A percentile compares a stretch with the other conserved stretches of the same genome.
Evolutionary conservation across 64 coral and sea anemone species (phyloP).

Genomic region (Dendronephthya gigantea): DNA sequence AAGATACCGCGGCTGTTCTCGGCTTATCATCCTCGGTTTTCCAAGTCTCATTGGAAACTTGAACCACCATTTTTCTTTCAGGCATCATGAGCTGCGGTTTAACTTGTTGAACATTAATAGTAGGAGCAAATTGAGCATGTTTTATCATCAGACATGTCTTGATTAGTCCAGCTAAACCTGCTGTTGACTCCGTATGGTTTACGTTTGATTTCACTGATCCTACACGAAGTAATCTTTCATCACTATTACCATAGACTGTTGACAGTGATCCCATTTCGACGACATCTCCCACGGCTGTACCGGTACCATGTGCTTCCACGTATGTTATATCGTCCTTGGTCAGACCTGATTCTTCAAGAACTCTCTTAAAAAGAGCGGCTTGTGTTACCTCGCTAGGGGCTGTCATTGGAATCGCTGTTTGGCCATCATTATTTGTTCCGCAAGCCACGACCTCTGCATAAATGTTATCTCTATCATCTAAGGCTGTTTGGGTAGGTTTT

Average conservation of each 20-base stretch:
- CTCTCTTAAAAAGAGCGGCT: conserved; percentile 35
- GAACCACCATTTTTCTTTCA: conserved; percentile 38
- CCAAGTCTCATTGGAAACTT: conserved; percentile 35
- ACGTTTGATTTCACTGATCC: conserved; percentile 77
- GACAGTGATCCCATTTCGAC: conserved; percentile 54
- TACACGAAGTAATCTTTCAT: conserved; percentile 4
- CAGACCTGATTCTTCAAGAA: conserved; percentile 56
- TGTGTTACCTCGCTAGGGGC: conserved; percentile 54
- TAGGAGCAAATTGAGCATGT: conserved; percentile 41
- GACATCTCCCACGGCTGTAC: conserved; percentile 61
- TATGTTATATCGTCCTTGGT: conserved; percentile 51
- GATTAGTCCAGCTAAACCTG: conserved; percentile 58
- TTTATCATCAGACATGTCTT: conserved; percentile 62
- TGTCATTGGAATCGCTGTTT: conserved; percentile 59
- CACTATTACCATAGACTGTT: conserved; percentile 36
- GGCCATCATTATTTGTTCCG: conserved; percentile 68
- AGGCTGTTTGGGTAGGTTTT: conserved; percentile 35
- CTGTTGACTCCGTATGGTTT: conserved; percentile 73
- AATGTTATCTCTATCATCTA: conserved; percentile 52
- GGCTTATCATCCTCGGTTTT: conserved; percentile 14
- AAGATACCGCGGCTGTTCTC: conserved; percentile 41
- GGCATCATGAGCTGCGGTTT: conserved; percentile 52
- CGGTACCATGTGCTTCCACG: conserved; percentile 74
- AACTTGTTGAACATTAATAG: conserved; percentile 39
- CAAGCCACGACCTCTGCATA: conserved; percentile 61